These are phyloP conservation scores for Perizoma flavofasciatum DNA, from an alignment of 2,888 invertebrate species.

Conservation along the genomic window DNA sequence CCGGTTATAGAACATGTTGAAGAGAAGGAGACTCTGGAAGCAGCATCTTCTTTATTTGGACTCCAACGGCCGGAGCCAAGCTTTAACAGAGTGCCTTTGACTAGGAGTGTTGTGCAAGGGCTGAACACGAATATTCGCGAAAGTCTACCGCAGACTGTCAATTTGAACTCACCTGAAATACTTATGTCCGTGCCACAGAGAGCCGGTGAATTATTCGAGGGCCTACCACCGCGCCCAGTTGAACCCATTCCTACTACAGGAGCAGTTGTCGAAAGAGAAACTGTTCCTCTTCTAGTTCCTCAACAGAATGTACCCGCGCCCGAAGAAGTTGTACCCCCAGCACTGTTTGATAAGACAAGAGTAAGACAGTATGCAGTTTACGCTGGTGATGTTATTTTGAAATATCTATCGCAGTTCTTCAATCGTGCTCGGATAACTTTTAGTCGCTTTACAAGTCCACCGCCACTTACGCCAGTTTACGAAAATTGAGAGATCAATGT, in stretches of 20 bases:
- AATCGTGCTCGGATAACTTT: slow-evolving; percentile 54
- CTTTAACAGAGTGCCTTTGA: slow-evolving; percentile 17
- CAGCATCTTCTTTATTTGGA: slow-evolving; percentile 22
- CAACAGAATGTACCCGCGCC: slow-evolving; percentile 12
- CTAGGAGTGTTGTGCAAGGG: slow-evolving; percentile 7
- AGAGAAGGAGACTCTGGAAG: slow-evolving; percentile 30
- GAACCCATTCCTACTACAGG: slow-evolving; percentile 7
- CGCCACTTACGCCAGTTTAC: slow-evolving; percentile 30
- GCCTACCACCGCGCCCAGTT: slow-evolving; percentile 25
- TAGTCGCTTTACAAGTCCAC: slow-evolving; percentile 50
- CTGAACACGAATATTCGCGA: slow-evolving; percentile 12
- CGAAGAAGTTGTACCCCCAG: slow-evolving; percentile 15
- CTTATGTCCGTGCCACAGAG: background rate
- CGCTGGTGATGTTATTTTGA: slow-evolving; percentile 64
- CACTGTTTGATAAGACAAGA: slow-evolving; percentile 37
- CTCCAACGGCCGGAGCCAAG: slow-evolving; percentile 23
- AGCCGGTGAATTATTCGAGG: slow-evolving; percentile 21
- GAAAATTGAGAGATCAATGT: slow-evolving; percentile 8
- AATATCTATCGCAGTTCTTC: slow-evolving; percentile 62
- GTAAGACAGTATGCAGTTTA: slow-evolving; percentile 58
- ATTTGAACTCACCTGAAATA: background rate
- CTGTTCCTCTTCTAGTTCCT: slow-evolving; percentile 16
- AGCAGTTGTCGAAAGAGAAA: slow-evolving; percentile 1
- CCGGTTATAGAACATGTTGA: slow-evolving; percentile 45
- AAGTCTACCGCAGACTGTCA: background rate